These are phyloP conservation scores for Atopsyche davidsoni DNA, from an alignment of 1,140 invertebrate genomes.

Conservation along the genomic window DNA sequence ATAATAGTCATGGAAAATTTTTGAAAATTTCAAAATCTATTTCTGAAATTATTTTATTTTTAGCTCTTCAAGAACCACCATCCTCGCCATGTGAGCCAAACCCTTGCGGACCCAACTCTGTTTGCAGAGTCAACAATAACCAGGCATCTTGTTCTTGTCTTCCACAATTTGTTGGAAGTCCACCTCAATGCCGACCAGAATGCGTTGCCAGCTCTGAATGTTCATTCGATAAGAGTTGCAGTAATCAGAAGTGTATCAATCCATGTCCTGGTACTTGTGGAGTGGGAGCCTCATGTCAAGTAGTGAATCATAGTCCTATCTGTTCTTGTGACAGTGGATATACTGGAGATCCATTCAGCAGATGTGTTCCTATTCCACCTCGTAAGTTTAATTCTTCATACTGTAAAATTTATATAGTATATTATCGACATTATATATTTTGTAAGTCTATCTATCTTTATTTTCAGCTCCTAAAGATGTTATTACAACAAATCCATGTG, in stretches of 20 bases:
- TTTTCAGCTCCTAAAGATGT: slow-evolving; percentile 26
- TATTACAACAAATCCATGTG: slow-evolving; percentile 49
- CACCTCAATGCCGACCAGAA: slow-evolving; percentile 65
- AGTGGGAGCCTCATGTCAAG: slow-evolving; percentile 50
- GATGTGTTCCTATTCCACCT: slow-evolving; percentile 38
- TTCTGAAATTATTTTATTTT: slow-evolving; percentile 42
- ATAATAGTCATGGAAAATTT: slow-evolving; percentile 63
- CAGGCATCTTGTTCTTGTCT: slow-evolving; percentile 56
- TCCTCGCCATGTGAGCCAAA: slow-evolving; percentile 59
- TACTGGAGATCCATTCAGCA: slow-evolving; percentile 54
- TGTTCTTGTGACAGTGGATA: slow-evolving; percentile 50
- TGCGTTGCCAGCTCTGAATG: slow-evolving; percentile 77
- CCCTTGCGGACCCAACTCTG: slow-evolving; percentile 67
- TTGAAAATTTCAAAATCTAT: slow-evolving; percentile 67
- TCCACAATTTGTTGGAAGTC: slow-evolving; percentile 54
- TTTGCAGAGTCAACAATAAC: slow-evolving; percentile 59
- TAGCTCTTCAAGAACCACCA: slow-evolving; percentile 16
- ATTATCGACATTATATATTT: background rate
- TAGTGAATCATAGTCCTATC: slow-evolving; percentile 54
- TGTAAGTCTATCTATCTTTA: background rate
- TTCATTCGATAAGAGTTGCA: slow-evolving; percentile 73
- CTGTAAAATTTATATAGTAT: background rate
- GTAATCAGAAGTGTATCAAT: slow-evolving; percentile 53
- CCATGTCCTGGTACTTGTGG: slow-evolving; percentile 59
- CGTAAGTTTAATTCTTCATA: slow-evolving; percentile 37